Percentiles rank a stretch among this genome's conserved stretches.
Evolutionary conservation across 2,888 invertebrate species (phyloP).

Genomic region (Cantharis rufa): DNA sequence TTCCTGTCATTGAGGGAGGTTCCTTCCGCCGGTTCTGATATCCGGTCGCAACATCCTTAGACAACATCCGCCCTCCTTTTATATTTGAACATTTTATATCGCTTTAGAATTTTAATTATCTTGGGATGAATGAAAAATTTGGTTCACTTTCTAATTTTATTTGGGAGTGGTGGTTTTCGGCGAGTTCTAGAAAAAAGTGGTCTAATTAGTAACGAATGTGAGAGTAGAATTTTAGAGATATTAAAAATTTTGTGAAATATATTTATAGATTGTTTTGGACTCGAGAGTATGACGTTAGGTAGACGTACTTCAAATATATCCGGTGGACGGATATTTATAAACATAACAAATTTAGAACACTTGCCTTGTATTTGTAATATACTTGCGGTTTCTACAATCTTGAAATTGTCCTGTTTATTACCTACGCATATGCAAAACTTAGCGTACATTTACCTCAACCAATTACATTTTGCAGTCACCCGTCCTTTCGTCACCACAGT

Average conservation of each 20-base stretch:
- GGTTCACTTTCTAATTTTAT: slow-evolving; percentile 25
- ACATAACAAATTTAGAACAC: slow-evolving; percentile 50
- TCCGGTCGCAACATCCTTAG: slow-evolving; percentile 37
- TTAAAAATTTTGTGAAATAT: slow-evolving; percentile 40
- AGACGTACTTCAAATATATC: slow-evolving; percentile 53
- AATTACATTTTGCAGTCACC: neutral
- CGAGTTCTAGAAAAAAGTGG: neutral
- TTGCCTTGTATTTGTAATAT: slow-evolving; percentile 43
- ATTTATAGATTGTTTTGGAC: slow-evolving; percentile 52
- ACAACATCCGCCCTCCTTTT: slow-evolving; percentile 37
- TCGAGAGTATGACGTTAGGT: slow-evolving; percentile 50
- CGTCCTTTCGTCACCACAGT: neutral
- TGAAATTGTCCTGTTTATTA: slow-evolving; percentile 20
- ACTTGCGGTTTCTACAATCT: slow-evolving; percentile 37
- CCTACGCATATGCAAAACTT: slow-evolving; percentile 15
- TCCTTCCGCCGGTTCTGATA: slow-evolving; percentile 36
- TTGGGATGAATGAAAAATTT: neutral
- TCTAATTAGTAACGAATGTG: neutral
- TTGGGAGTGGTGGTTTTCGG: slow-evolving; percentile 10
- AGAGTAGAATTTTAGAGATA: slow-evolving; percentile 15
- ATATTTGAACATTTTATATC: slow-evolving; percentile 23
- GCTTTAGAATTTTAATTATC: slow-evolving; percentile 19
- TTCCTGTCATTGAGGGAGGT: slow-evolving; percentile 37
- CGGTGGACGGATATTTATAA: slow-evolving; percentile 52
- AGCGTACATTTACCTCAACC: slow-evolving; percentile 20